These are phyloP conservation scores for Neelides folsomi DNA, from an alignment of 2,888 invertebrate species.

Conservation along the genomic window DNA sequence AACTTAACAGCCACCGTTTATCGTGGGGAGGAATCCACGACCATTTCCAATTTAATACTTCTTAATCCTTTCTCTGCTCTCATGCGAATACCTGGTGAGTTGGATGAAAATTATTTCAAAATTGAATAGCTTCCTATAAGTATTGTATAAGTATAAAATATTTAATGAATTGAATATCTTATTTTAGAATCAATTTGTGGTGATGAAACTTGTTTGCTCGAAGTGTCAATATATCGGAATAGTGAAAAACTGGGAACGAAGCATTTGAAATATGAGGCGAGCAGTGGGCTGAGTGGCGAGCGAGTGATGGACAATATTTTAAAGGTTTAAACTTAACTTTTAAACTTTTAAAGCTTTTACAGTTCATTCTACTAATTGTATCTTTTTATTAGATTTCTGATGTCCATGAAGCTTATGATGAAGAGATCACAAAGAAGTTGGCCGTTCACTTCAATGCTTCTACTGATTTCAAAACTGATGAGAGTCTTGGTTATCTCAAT, in stretches of 20 bases:
- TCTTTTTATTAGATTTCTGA: slow-evolving; percentile 21
- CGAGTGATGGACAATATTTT: slow-evolving; percentile 19
- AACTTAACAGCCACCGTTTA: slow-evolving; percentile 20
- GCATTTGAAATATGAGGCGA: slow-evolving; percentile 25
- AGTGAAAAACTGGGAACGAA: slow-evolving; percentile 27
- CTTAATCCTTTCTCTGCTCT: slow-evolving; percentile 27
- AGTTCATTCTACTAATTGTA: neutral
- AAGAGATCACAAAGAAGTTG: slow-evolving; percentile 21
- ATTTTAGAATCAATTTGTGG: slow-evolving; percentile 20
- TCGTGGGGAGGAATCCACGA: slow-evolving; percentile 14
- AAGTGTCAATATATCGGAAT: slow-evolving; percentile 24
- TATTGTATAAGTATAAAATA: neutral
- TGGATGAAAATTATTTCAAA: too few species aligned
- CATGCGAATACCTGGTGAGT: slow-evolving; percentile 29
- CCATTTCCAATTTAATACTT: slow-evolving; percentile 11
- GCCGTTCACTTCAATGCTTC: slow-evolving; percentile 21
- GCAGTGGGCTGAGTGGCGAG: slow-evolving; percentile 15
- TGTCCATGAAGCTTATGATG: slow-evolving; percentile 23
- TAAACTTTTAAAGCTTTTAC: too few species aligned
- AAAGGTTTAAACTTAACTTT: too few species aligned
- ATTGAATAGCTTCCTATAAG: too few species aligned
- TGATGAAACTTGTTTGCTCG: slow-evolving; percentile 24
- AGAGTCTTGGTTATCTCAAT: slow-evolving; percentile 28
- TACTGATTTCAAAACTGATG: slow-evolving; percentile 24
- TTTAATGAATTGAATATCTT: neutral